These are phyloP conservation scores for Notarius lentiginosus DNA, from an alignment of 2,113 vertebrate species.

Conservation along the genomic window DNA sequence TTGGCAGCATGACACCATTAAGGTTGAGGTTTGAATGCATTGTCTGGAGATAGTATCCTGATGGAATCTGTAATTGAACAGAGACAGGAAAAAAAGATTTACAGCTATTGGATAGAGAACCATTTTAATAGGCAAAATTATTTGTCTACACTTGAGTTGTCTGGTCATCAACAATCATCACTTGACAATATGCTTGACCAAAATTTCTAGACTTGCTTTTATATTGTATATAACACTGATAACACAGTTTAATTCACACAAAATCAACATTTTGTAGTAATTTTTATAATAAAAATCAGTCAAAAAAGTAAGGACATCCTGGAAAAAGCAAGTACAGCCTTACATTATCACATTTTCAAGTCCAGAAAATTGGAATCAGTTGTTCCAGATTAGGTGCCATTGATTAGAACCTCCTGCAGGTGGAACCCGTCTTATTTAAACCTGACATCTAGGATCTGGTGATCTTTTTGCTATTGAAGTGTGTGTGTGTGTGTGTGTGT, in stretches of 20 bases:
- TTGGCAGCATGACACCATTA: conserved; percentile 78
- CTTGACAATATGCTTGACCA: neutral
- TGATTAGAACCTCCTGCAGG: no score
- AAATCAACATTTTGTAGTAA: neutral
- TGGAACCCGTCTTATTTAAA: no score
- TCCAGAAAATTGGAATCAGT: no score
- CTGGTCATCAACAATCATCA: neutral
- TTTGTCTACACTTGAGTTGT: neutral
- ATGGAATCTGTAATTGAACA: conserved; percentile 79
- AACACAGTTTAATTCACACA: neutral
- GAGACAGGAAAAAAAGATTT: neutral
- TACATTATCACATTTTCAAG: no score
- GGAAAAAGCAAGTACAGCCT: no score
- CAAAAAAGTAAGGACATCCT: no score
- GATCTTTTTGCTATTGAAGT: no score
- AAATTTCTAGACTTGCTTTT: neutral
- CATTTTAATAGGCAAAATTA: neutral
- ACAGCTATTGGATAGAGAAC: neutral
- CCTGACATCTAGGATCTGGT: no score
- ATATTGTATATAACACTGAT: neutral
- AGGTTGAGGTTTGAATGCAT: conserved; percentile 89
- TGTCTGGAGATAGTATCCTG: conserved; percentile 89
- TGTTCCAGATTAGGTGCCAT: no score
- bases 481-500: no score
- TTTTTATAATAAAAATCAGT: no score